Evolutionary conservation across 2,797 vertebrate species (phyloP), one percentile per base, ranked within the genome.

Genomic region (Enteromius fasciolatus): DNA sequence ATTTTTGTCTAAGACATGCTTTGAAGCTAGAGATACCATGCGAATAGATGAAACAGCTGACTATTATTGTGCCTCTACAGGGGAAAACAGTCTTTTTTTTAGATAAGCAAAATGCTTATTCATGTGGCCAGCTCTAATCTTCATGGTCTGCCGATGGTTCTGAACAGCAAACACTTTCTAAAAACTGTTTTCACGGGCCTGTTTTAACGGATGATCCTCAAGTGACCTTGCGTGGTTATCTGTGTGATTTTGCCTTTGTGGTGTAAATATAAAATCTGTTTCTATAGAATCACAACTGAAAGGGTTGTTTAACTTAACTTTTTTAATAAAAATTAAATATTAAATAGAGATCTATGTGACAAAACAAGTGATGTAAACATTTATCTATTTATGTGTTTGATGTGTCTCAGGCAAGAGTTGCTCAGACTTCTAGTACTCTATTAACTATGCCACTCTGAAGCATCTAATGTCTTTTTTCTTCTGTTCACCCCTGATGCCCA

Each of bases 61-160:
- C 36, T 66, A 63, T 80, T 81, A 80, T 50, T 75, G 18, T 57
- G 36, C 20, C 25, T 67, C 25, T 50, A 23, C 33, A 66, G 31
- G 23, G 28, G n/a, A 59, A 82, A 41, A 28, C 4, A n/a, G 25
- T n/a, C 36, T 25, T 41, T 28, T n/a, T 52, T 12, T 68, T 57
- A 44, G n/a, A 25, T 23, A 59, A 36, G 11, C 10, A 82, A 82
- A 70, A 69, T 52, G 39, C 23, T 80, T 59, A 80, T 75, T 54
- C 52, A 79, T 59, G 25, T 44, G 23, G 15, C 25, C 66, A 73
- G 33, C 75, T 77, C 33, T 81, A 52, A 73, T 85, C 64, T 81
- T 54, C 75, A 76, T 77, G 72, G 52, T 72, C 52, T 84, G 79
- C 54, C 81, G 68, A 70, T 81, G 67, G 67, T 77, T 74, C 73